A percentile compares a stretch with the other conserved stretches of the same genome.
Conservation (phyloP, 2,113 vertebrate species). For the Capreolus pygargus region DNA sequence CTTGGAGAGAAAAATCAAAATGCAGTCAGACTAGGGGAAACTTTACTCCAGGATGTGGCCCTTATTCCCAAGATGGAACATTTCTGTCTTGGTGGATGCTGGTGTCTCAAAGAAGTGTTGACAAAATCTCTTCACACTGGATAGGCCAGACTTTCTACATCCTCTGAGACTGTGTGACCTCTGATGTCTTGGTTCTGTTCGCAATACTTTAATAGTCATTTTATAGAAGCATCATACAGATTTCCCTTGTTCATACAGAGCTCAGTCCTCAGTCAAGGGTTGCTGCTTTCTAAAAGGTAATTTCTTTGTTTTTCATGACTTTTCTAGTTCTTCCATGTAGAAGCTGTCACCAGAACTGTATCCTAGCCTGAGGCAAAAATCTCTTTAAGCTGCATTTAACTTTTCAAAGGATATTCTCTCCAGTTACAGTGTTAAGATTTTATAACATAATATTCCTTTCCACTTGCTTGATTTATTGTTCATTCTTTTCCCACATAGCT, state of each 20-base stretch:
- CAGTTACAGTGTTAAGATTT: neutral
- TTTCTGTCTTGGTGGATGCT: neutral
- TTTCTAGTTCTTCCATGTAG: neutral
- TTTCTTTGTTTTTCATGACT: neutral
- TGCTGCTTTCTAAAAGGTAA: neutral
- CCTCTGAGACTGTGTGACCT: neutral
- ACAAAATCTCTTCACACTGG: neutral
- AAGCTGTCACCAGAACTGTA: neutral
- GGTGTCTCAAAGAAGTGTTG: neutral
- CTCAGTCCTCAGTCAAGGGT: neutral
- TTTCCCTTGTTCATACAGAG: neutral
- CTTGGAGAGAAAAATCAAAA: neutral
- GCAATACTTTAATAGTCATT: neutral
- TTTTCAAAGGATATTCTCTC: neutral
- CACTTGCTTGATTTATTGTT: neutral
- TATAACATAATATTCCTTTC: neutral
- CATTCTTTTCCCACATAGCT: neutral
- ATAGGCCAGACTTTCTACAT: neutral
- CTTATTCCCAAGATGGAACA: neutral
- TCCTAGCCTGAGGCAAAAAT: neutral
- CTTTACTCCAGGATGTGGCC: neutral
- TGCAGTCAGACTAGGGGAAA: neutral
- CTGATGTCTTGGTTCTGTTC: neutral
- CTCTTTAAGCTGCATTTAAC: neutral
- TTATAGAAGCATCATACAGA: neutral